Conservation (phyloP, 2,888 invertebrate species). For the Caenorhabditis virilis region DNA sequence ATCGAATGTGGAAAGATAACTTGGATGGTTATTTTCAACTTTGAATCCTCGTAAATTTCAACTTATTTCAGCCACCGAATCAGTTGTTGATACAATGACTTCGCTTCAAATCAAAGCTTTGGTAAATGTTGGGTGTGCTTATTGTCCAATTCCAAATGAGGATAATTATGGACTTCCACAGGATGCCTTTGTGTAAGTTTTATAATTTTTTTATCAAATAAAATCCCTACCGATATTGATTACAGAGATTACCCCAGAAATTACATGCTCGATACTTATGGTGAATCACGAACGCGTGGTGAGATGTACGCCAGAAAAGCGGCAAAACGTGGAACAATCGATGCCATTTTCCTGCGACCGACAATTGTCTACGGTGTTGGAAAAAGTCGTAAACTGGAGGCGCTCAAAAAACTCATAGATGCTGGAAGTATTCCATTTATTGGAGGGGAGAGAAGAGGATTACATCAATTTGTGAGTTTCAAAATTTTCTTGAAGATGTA, state of each 20-base stretch:
- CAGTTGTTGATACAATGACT: slow-evolving; percentile 55
- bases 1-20: slow-evolving; percentile 49
- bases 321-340: slow-evolving; percentile 20
- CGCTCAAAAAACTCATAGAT: slow-evolving; percentile 43
- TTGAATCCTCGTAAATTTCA: background rate
- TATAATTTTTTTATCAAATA: too few relatives aligned
- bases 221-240: too few relatives aligned
- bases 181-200: slow-evolving; percentile 49
- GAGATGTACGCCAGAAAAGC: slow-evolving; percentile 58
- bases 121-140: slow-evolving; percentile 63
- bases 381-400: slow-evolving; percentile 31
- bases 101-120: slow-evolving; percentile 44
- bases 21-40: slow-evolving; percentile 38
- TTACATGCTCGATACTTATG: slow-evolving; percentile 61
- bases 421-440: slow-evolving; percentile 45
- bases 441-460: slow-evolving; percentile 54
- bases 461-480: slow-evolving; percentile 62
- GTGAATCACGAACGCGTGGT: slow-evolving; percentile 58
- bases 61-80: slow-evolving; percentile 55
- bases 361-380: slow-evolving; percentile 61
- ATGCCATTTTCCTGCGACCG: slow-evolving; percentile 58
- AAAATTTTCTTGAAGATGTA: too few relatives aligned
- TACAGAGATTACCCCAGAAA: slow-evolving; percentile 49
- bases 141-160: slow-evolving; percentile 57
- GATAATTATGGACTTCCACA: slow-evolving; percentile 66